Conservation (phyloP, 1,140 invertebrate species). For the Odontomachus brunneus region DNA sequence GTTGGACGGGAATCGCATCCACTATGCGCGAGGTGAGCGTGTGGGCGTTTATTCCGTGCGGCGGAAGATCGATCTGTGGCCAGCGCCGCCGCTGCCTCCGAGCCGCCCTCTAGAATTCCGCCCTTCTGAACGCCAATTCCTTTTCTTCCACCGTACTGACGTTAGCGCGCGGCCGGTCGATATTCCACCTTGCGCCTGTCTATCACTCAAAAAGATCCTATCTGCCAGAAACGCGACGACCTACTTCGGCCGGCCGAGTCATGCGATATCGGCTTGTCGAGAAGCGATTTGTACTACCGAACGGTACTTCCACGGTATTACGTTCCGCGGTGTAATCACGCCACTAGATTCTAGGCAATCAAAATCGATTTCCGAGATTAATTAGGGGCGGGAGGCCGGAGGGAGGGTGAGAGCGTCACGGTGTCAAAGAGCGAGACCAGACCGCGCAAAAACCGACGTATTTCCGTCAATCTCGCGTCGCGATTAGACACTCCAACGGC, state of each 20-base stretch:
- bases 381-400: neutral
- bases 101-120: constrained; percentile 62
- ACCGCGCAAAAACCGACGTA: neutral
- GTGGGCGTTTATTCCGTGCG: constrained; percentile 23
- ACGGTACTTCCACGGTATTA: constrained; percentile 53
- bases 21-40: constrained; percentile 21
- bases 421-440: neutral
- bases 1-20: neutral
- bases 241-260: constrained; percentile 65
- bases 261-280: constrained; percentile 63
- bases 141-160: constrained; percentile 55
- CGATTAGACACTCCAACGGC: neutral
- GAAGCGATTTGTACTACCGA: constrained; percentile 65
- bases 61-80: constrained; percentile 63
- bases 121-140: constrained; percentile 46
- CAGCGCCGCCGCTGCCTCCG: constrained; percentile 43
- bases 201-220: constrained; percentile 66
- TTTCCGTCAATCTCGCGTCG: constrained; percentile 2
- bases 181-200: constrained; percentile 66
- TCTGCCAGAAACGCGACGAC: constrained; percentile 69
- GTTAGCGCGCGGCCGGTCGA: constrained; percentile 63
- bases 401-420: neutral
- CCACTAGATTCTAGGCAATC: constrained; percentile 24
- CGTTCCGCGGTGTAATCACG: constrained; percentile 37
- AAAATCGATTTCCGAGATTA: constrained; percentile 34